phyloP scores from a whole-genome alignment of 2,888 invertebrate genomes.

The Isotomurus palustris region DNA sequence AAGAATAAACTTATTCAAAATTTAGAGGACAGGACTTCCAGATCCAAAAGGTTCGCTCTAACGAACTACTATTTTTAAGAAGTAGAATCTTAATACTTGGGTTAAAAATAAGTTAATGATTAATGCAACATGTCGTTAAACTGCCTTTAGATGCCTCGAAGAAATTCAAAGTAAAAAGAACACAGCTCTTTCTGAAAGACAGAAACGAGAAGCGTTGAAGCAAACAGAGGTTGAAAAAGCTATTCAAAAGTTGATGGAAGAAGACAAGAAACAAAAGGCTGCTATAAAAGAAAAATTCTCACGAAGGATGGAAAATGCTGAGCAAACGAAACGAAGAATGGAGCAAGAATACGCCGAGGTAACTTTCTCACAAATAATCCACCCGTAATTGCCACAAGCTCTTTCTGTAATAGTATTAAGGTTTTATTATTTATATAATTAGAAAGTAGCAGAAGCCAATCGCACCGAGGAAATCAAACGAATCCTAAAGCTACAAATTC shows the following conservation, averaged over 20 bases:
- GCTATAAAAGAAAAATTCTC: slow-evolving; percentile 36
- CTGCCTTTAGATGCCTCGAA: no score
- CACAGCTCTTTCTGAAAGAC: slow-evolving; percentile 37
- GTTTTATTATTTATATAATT: background rate
- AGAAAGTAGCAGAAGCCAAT: slow-evolving; percentile 46
- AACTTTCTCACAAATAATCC: background rate
- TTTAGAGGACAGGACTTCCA: no score
- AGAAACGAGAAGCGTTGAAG: slow-evolving; percentile 41
- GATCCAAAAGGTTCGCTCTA: no score
- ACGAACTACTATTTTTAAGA: no score
- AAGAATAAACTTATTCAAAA: no score
- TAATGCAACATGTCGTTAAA: no score
- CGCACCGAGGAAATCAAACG: slow-evolving; percentile 45
- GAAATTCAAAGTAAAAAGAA: no score
- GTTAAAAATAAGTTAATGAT: no score
- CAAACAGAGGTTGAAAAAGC: slow-evolving; percentile 44
- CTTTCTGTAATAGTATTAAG: background rate
- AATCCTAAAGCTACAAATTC: slow-evolving; percentile 35
- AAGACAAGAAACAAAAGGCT: slow-evolving; percentile 38
- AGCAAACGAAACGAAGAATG: slow-evolving; percentile 34
- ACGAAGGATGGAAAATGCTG: slow-evolving; percentile 42
- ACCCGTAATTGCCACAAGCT: background rate
- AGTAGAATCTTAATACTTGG: no score
- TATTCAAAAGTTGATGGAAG: slow-evolving; percentile 43
- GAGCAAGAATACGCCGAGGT: slow-evolving; percentile 43